Evolutionary conservation across 1,140 invertebrate genomes (phyloP).

Genomic region (Neomicropteryx cornuta): DNA sequence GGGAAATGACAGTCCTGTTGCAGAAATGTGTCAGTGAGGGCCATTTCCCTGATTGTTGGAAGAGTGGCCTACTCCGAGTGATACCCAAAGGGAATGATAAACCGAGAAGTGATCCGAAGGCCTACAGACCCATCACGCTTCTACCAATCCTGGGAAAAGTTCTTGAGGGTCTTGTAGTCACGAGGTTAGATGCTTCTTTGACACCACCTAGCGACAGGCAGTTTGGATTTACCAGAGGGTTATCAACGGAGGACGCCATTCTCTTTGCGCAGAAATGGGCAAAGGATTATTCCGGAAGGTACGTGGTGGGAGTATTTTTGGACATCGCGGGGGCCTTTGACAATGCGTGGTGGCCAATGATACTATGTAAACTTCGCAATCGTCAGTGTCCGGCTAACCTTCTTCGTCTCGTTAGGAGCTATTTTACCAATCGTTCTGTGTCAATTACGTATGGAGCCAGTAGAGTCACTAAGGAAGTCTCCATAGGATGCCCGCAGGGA

Average conservation of each 20-base stretch:
- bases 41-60: constrained; percentile 26
- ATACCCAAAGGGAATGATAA: constrained; percentile 24
- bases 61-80: constrained; percentile 19
- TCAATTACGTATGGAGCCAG: constrained; percentile 8
- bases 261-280: constrained; percentile 9
- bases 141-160: constrained; percentile 27
- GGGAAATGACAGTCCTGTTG: constrained; percentile 12
- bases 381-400: constrained; percentile 15
- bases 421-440: constrained; percentile 20
- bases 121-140: constrained; percentile 29
- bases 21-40: constrained; percentile 16
- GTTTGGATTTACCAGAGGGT: constrained; percentile 18
- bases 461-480: constrained; percentile 11
- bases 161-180: constrained; percentile 22
- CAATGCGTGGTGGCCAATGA: constrained; percentile 26
- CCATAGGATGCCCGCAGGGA: constrained; percentile 33
- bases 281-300: constrained; percentile 7
- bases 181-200: constrained; percentile 12
- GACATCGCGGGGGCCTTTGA: constrained; percentile 37
- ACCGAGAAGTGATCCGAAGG: constrained; percentile 18
- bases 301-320: constrained; percentile 21
- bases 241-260: constrained; percentile 27
- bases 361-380: constrained; percentile 15
- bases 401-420: constrained; percentile 18
- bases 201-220: constrained; percentile 17